Base-by-base conservation (phyloP, 2,797 vertebrate genomes). In the Fringilla coelebs region DNA sequence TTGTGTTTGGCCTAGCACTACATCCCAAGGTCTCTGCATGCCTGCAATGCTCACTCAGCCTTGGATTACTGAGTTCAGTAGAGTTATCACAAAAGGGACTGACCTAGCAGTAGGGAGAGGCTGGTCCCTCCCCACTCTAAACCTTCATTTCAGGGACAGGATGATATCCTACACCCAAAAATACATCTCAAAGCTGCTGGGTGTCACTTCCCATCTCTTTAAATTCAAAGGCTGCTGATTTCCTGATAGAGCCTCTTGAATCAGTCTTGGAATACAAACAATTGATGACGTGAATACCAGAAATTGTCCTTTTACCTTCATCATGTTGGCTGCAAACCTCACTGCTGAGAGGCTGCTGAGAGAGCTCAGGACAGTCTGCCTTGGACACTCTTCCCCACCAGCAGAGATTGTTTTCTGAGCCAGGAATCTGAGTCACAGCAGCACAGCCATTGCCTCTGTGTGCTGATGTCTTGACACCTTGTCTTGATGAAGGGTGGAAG, bases 121-220 rank as follows among this genome's bases (percentile, higher is more conserved):
- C 29, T 70, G 60, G 32, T 83, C 75, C 51, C 66, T 91, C 26
- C 54, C 55, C 28, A 19, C 45, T 48, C 41, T 46, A 46, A 88
- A 80, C 67, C 73, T 93, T 93, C 38, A 17, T 63, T 81, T 94
- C 93, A 90, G 83, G 91, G 90, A 94, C 45, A 90, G 89, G 91
- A 85, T 91, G 75, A 89, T 58, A 71, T 72, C 83, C 94, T 93
- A 65, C 94, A 82, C 93, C 88, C 94, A 88, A 55, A 82, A 80
- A 26, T 17, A 61, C 46, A 51, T 93, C 58, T 70, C 40, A 88
- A 89, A 94, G 71, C 82, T 91, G 51, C 65, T 94, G 94, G 93
- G 89, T 95, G 96, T 88, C 94, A 93, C 93, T 97, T 96, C 95
- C 89, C 48, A 85, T 96, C 66, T 92, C 81, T 91, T 72, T 76